Conservation (phyloP, 2,888 invertebrate genomes). For the Rhyacophila evoluta region DNA sequence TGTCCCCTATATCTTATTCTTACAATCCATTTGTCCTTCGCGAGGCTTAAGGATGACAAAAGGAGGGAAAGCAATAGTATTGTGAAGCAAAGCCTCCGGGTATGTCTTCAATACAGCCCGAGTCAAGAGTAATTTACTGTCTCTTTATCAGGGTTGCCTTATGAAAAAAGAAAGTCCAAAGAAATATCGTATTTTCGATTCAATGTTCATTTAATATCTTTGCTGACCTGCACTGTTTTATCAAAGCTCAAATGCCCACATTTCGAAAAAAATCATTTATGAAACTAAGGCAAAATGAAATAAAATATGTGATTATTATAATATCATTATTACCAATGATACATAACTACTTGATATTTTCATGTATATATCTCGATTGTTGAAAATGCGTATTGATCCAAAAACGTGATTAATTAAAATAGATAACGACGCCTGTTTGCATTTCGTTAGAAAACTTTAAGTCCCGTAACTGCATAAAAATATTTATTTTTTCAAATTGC, state of each 20-base stretch:
- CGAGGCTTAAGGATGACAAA: conserved; percentile 44
- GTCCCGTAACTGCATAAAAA: too few species aligned
- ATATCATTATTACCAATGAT: too few species aligned
- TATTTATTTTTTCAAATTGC: too few species aligned
- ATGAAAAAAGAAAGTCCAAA: conserved; percentile 20
- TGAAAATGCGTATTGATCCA: too few species aligned
- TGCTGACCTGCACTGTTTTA: conserved; percentile 15
- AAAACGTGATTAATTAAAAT: too few species aligned
- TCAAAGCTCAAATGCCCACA: neutral
- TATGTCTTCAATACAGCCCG: conserved; percentile 46
- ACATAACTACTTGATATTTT: too few species aligned
- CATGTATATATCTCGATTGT: too few species aligned
- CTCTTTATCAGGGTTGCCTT: conserved; percentile 34
- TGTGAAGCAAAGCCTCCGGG: conserved; percentile 45
- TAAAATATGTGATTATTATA: too few species aligned
- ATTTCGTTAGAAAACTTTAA: too few species aligned
- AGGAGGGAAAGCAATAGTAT: conserved; percentile 48
- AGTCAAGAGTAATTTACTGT: conserved; percentile 42
- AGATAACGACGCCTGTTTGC: too few species aligned
- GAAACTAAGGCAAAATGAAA: neutral
- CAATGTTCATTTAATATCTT: neutral
- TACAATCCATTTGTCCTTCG: conserved; percentile 48
- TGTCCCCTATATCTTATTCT: conserved; percentile 42
- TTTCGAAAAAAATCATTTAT: neutral
- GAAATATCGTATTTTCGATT: conserved; percentile 25